Evolutionary conservation across 2,888 invertebrate genomes (phyloP), one percentile per base, ranked within the genome.

Genomic region (Drosophila neonasuta): DNA sequence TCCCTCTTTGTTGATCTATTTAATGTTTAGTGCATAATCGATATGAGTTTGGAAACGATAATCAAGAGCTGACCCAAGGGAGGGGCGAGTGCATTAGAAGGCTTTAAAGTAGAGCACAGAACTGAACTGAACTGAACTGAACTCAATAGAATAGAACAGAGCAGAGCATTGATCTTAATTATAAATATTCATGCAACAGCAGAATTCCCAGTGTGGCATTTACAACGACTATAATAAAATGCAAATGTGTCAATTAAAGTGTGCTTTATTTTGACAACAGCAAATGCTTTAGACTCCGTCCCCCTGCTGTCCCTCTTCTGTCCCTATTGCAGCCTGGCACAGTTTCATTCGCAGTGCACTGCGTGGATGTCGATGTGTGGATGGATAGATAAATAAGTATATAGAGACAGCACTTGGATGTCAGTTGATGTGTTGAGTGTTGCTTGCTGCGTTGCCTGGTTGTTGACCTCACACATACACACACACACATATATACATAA

Each of bases 201-300:
- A 52, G 59, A 64, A 62, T 68, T 66, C 61, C 68, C 83, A 80
- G 68, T 66, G 64, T 70, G 74, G 84, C 73, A 79, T 66, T 63
- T 71, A 59, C 55, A 36, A 49, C 46, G 49, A 24, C 57, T 64
- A 78, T 74, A 81, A 80, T 84, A 77, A 86, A 86, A 85, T 85
- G 84, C 88, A 87, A 85, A 85, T 85, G 86, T 86, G 86, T 87
- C 88, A 85, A 85, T 85, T 85, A 87, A 86, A 85, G 82, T 86
- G 88, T 74, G 85, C 85, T 86, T 86, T 84, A 87, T 87, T 85
- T 87, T 85, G 84, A 86, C 83, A 87, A 74, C 79, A 70, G 63
- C 77, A 55, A 79, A 77, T 77, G 77, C 51, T 61, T 42, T 34
- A 24, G 32, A 20, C 50, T 32, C 36, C 42, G 8, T 1, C 0